A percentile compares a stretch with the other conserved stretches of the same genome.
Conservation (phyloP, 2,113 vertebrate species). For the Panthera leo region DNA sequence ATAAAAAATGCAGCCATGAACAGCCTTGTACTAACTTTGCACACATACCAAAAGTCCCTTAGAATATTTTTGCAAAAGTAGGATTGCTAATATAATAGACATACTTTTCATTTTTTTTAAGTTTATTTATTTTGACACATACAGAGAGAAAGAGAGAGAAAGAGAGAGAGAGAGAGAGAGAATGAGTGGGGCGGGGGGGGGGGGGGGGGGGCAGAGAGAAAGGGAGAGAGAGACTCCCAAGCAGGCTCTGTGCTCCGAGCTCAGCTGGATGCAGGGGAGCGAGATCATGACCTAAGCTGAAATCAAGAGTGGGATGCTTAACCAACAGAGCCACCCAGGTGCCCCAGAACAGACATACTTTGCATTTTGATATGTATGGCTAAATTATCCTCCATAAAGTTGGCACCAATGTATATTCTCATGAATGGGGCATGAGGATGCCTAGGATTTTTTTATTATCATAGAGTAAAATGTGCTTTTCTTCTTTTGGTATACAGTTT, state of each 20-base stretch:
- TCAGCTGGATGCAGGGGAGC: too few species aligned
- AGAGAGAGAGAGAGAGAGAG: too few species aligned
- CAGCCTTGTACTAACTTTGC: not conserved
- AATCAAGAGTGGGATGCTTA: too few species aligned
- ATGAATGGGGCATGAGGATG: not conserved
- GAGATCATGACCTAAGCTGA: too few species aligned
- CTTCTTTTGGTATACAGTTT: not conserved
- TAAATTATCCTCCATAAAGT: not conserved
- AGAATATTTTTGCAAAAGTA: slow-evolving; percentile 7
- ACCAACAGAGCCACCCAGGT: too few species aligned
- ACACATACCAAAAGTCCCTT: not conserved
- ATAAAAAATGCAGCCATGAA: not conserved
- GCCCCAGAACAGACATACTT: not conserved
- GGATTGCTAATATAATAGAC: not conserved
- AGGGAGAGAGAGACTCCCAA: too few species aligned
- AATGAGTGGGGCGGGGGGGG: too few species aligned
- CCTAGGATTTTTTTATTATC: not conserved
- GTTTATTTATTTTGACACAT: too few species aligned
- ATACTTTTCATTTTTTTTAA: not conserved
- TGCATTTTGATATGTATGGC: not conserved
- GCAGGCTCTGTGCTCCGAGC: too few species aligned
- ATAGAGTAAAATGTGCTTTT: not conserved
- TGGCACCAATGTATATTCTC: not conserved
- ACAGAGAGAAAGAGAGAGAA: too few species aligned
- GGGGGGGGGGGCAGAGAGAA: too few species aligned